Evolutionary conservation across 1,140 invertebrate genomes (phyloP).

Genomic region (Latrodectus geometricus): DNA sequence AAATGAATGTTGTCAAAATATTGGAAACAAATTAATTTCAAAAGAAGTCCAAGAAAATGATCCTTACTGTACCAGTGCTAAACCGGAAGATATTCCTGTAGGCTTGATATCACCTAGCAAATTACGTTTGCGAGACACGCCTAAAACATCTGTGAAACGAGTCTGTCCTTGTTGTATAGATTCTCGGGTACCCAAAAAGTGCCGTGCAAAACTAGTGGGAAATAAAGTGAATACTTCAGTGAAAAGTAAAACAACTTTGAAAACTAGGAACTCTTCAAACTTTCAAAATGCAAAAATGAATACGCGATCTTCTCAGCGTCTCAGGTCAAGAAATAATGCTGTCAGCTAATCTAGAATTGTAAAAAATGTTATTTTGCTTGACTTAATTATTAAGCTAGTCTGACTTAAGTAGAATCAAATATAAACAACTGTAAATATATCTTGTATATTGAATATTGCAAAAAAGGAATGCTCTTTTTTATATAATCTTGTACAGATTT

Average conservation of each 20-base stretch:
- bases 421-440: conserved; percentile 48
- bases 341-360: conserved; percentile 27
- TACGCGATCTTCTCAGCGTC: conserved; percentile 52
- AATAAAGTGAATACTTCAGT: conserved; percentile 1
- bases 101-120: conserved; percentile 10
- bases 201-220: conserved; percentile 26
- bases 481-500: conserved; percentile 57
- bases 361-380: conserved; percentile 44
- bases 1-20: background rate
- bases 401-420: conserved; percentile 23
- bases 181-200: conserved; percentile 33
- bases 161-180: conserved; percentile 53
- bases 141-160: conserved; percentile 54
- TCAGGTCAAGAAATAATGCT: conserved; percentile 51
- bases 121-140: conserved; percentile 38
- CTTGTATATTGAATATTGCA: conserved; percentile 29
- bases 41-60: conserved; percentile 38
- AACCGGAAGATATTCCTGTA: background rate
- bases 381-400: conserved; percentile 40
- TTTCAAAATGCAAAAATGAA: conserved; percentile 23
- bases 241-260: conserved; percentile 27
- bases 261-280: conserved; percentile 16
- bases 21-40: background rate
- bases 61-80: background rate
- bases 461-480: conserved; percentile 15